These are phyloP conservation scores for Coracopsis vasa DNA, from an alignment of 2,113 vertebrate species.

Conservation along the genomic window DNA sequence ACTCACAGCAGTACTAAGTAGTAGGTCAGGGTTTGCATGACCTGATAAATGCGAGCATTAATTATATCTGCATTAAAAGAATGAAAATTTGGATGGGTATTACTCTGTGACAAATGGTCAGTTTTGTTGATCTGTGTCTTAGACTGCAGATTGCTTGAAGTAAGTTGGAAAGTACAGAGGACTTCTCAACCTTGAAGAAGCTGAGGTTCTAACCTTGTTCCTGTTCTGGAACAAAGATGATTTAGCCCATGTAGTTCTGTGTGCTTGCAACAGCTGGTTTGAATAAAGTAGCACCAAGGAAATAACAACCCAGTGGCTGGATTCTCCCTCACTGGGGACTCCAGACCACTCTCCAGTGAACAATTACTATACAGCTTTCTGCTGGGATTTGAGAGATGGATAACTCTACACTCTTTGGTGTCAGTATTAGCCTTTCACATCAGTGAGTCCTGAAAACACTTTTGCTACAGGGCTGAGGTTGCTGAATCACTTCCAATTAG, in stretches of 20 bases:
- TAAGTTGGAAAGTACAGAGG: neutral
- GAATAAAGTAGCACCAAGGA: neutral
- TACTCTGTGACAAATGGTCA: neutral
- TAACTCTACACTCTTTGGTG: neutral
- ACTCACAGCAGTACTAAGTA: neutral
- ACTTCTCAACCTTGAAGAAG: neutral
- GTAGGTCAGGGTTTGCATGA: neutral
- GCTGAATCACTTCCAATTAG: conserved; percentile 60
- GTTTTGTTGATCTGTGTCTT: neutral
- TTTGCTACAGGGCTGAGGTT: neutral
- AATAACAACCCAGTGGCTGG: neutral
- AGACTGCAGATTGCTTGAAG: neutral
- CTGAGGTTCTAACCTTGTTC: neutral
- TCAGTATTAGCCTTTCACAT: conserved; percentile 40
- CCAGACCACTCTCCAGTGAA: neutral
- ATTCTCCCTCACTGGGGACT: neutral
- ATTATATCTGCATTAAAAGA: neutral
- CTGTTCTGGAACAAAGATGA: neutral
- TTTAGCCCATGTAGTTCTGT: neutral
- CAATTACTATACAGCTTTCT: neutral
- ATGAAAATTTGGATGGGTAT: neutral
- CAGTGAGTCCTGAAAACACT: conserved; percentile 22
- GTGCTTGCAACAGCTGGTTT: neutral
- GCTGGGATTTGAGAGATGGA: neutral
- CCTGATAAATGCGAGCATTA: neutral